Base-by-base conservation (phyloP, 2,888 invertebrate genomes). In the Pterostichus madidus region DNA sequence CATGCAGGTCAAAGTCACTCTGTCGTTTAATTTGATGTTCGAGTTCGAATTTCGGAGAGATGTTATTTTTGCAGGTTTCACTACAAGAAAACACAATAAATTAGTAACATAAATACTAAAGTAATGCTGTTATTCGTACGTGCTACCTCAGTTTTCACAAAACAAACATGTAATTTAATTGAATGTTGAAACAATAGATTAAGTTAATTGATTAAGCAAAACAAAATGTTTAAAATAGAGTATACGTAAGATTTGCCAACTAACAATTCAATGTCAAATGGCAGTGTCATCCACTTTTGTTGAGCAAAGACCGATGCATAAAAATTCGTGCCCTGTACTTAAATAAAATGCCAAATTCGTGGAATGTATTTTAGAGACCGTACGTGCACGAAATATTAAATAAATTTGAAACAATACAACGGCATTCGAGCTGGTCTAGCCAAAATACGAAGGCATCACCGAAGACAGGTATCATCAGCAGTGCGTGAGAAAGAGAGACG, bases 1-100 rank as follows among this genome's bases (percentile, higher is more conserved):
- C 86, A 92, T 93, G 89, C 96, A 96, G 87, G 94, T 93, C 87
- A 97, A 93, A 87, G 92, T 91, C 89, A 95, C 86, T 44, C 32
- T 46, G 11, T 79, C 79, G 49, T 79, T 64, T 32, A 52, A 39
- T 78, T 71, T 71, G 13, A 61, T 52, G n/a, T 39, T 75, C 44
- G 35, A 35, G 46, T 81, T 73, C 59, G 59, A 59, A 61, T 10
- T 15, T 35, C 46, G 39, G 35, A 75, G 31, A 59, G 17, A 56
- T 32, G 32, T 10, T 56, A 81, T 81, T 81, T 56, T 81, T 15
- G 81, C 81, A 32, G 39, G 31, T 59, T 32, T 81, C 44, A 81
- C 81, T 81, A 24, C 6, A 77, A 77, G 52, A 80, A 39, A 79
- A 61, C n/a, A 61, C 10, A 44, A 73, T 15, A 44, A 71, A 32